Conservation (phyloP, 1,140 invertebrate genomes). For the Macrobrachium nipponense region DNA sequence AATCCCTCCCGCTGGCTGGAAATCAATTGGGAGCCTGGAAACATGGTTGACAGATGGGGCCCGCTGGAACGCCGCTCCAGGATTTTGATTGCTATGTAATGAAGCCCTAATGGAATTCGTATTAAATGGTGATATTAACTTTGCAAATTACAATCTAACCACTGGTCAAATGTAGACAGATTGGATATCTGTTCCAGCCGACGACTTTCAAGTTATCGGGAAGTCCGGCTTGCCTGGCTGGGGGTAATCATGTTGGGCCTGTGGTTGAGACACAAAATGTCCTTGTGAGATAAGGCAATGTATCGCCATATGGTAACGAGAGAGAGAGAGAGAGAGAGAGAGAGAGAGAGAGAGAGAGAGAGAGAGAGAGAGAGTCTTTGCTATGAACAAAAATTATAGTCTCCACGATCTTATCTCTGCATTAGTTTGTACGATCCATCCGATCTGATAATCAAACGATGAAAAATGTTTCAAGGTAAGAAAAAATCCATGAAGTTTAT, state of each 20-base stretch:
- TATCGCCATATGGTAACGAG: background rate
- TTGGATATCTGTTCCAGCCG: background rate
- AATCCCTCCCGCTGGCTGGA: constrained; percentile 18
- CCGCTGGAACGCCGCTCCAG: background rate
- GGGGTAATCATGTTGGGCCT: too few relatives aligned
- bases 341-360: background rate
- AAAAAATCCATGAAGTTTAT: too few relatives aligned
- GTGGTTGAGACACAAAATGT: too few relatives aligned
- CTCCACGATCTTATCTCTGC: too few relatives aligned
- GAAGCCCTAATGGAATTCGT: constrained; percentile 40
- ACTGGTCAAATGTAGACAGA: constrained; percentile 28
- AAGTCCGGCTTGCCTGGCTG: too few relatives aligned
- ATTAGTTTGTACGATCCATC: too few relatives aligned
- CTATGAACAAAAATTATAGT: background rate
- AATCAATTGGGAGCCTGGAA: constrained; percentile 33
- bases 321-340: background rate
- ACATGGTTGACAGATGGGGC: constrained; percentile 39
- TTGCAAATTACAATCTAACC: constrained; percentile 46
- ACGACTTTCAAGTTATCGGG: background rate
- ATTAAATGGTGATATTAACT: constrained; percentile 41
- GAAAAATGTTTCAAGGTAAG: too few relatives aligned
- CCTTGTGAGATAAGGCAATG: background rate
- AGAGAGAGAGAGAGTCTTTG: background rate
- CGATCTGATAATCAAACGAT: too few relatives aligned
- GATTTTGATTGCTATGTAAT: constrained; percentile 48